Percentiles rank a stretch among this genome's conserved stretches.
Conservation (phyloP, 2,113 vertebrate genomes). For the Hippocampus comes region DNA sequence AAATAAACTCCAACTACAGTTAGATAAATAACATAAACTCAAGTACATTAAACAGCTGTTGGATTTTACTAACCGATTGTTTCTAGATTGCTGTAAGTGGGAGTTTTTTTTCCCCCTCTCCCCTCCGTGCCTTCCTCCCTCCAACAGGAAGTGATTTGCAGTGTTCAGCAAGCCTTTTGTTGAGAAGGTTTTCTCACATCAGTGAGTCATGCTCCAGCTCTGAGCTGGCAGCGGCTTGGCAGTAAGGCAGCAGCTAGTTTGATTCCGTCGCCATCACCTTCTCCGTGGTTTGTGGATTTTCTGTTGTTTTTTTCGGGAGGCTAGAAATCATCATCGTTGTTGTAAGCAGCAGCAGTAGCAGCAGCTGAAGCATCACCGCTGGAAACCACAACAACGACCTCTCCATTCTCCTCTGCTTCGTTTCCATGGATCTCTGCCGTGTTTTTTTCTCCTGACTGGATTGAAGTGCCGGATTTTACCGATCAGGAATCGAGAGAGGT, state of each 20-base stretch:
- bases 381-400: conserved; percentile 53
- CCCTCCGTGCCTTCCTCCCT: conserved; percentile 53
- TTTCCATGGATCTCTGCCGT: conserved; percentile 67
- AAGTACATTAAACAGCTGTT: conserved; percentile 54
- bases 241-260: conserved; percentile 83
- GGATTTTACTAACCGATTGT: conserved; percentile 92
- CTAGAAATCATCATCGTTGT: conserved; percentile 33
- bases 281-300: conserved; percentile 9
- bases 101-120: conserved; percentile 71
- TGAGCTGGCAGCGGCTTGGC: conserved; percentile 76
- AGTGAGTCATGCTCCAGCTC: conserved; percentile 98
- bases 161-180: conserved; percentile 99
- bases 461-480: conserved; percentile 66
- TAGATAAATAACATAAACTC: neutral
- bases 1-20: neutral
- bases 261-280: conserved; percentile 65
- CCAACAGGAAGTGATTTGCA: conserved; percentile 99
- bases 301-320: conserved; percentile 1
- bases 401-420: conserved; percentile 46
- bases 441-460: conserved; percentile 59
- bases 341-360: conserved; percentile 16
- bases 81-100: conserved; percentile 91
- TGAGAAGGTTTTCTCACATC: conserved; percentile 96
- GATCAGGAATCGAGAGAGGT: conserved; percentile 55
- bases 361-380: conserved; percentile 37